Base-by-base conservation (phyloP, 1,140 invertebrate genomes). In the Habropoda laboriosa region DNA sequence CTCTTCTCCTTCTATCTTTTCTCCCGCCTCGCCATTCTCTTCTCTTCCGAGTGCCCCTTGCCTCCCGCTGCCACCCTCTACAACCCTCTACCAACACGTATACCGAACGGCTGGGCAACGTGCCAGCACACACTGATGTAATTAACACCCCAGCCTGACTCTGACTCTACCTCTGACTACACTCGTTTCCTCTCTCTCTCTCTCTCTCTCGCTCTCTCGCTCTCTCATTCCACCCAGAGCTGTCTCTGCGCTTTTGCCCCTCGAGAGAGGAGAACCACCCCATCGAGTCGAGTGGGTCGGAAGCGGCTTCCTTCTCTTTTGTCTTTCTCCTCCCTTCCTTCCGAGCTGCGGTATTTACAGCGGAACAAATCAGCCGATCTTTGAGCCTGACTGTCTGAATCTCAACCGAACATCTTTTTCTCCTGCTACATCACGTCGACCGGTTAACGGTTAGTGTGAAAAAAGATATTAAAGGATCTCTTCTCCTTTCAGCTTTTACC, bases 71-170 rank as follows among this genome's bases (percentile, higher is more conserved):
- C 32, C 67, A 51, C n/a, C 38, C 60, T 60, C 74, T 35, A 27
- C 64, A 27, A 45, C 24, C 42, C 45, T 49, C 57, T 53, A 35
- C 51, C n/a, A 55, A 57, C 64, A 53, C 61, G 18, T 51, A 61
- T 64, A 61, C 27, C 21, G 45, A 53, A 58, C 51, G 21, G 72
- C 38, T 24, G 85, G 87, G 88, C 88, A 87, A 86, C 77, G 72
- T 87, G 87, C 88, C 87, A 89, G 79, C 74, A 85, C 79, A 89
- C 82, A 86, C 82, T 85, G 84, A 88, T 88, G 82, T 90, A 89
- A 88, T 90, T 90, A 90, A 89, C 89, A 88, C 87, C 83, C 81
- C 35, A 53, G 66, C 71, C 76, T 87, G 86, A 81, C 73, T 79
- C 74, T 63, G 78, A 81, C 80, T 82, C 66, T 72, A 40, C 72